Percentiles rank a stretch among this genome's conserved stretches.
phyloP scores from a whole-genome alignment of 2,888 invertebrate species.

The Limenitis arthemis region DNA sequence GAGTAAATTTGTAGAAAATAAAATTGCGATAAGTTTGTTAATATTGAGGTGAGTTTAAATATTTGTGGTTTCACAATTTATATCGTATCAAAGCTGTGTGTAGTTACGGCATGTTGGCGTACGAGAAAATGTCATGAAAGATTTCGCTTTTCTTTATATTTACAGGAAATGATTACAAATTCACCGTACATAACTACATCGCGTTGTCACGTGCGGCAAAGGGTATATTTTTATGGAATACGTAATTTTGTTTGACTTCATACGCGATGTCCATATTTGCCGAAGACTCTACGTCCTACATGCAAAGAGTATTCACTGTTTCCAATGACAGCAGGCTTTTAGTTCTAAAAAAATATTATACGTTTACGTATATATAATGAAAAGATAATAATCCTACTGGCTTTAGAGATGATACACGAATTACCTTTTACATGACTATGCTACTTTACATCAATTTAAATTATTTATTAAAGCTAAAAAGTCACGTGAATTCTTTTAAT shows the following conservation, averaged over 20 bases:
- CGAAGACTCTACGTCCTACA: slow-evolving; percentile 51
- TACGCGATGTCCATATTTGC: slow-evolving; percentile 68
- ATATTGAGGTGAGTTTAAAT: too few relatives aligned
- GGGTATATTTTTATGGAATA: slow-evolving; percentile 72
- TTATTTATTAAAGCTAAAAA: too few relatives aligned
- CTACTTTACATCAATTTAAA: too few relatives aligned
- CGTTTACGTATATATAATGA: not conserved
- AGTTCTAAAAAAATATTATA: not conserved
- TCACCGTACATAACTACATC: slow-evolving; percentile 26
- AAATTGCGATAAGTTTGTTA: too few relatives aligned
- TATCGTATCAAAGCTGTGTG: too few relatives aligned
- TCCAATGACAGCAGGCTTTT: slow-evolving; percentile 24
- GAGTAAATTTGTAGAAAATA: too few relatives aligned
- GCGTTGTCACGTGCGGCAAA: slow-evolving; percentile 61
- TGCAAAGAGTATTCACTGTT: slow-evolving; percentile 39
- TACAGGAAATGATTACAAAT: slow-evolving; percentile 24
- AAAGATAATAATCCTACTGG: too few relatives aligned
- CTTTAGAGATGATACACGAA: too few relatives aligned
- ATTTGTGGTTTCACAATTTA: too few relatives aligned
- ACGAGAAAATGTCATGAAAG: not conserved
- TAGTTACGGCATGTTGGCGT: not conserved
- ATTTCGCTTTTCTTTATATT: slow-evolving; percentile 7
- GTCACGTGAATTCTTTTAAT: too few relatives aligned
- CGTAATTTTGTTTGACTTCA: slow-evolving; percentile 72
- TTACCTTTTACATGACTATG: too few relatives aligned